Evolutionary conservation across 2,888 invertebrate genomes (phyloP), one percentile per base, ranked within the genome.

Genomic region (Sphaerophoria taeniata): DNA sequence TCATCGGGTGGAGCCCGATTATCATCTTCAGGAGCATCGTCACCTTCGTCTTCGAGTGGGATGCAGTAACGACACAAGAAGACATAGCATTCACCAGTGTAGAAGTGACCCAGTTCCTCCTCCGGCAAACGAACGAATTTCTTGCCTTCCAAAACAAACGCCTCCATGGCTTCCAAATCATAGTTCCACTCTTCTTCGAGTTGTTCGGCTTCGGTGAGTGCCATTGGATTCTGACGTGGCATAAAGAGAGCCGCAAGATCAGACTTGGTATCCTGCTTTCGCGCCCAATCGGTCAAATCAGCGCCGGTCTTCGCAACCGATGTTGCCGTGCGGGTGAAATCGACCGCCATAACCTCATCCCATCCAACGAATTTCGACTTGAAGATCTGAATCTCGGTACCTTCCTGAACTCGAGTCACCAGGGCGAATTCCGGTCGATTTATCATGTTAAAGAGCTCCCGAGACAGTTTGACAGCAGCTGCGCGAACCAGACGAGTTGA

Each of bases 291-390:
- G 9, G 96, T 97, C 84, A 99, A 94, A 93, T 99, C 98, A 0
- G 98, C 98, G 12, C 99, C 99, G 14, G 99, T 98, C 89, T 98
- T 95, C 49, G 96, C 96, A 0, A 99, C 99, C 0, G 99, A 99
- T 91, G 98, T 98, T 0, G 99, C 99, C 0, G 99, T 99, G 87
- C 99, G 95, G 0, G 99, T 99, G 92, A 98, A 99, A 93, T 99
- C 99, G 6, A 99, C 99, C 0, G 98, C 98, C 89, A 99, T 98
- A 16, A 99, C 98, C 92, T 99, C 99, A 91, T 99, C 99, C 99
- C 99, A 99, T 7, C 98, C 98, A 60, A 95, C 93, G 93, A 99
- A 99, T 92, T 99, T 99, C 0, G 97, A 96, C 92, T 99, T 99
- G 93, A 99, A 99, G 87, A 99, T 95, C 94, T 96, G 97, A 9